Conservation (phyloP, 2,888 invertebrate genomes). For the Tenthredo scrophulariae region DNA sequence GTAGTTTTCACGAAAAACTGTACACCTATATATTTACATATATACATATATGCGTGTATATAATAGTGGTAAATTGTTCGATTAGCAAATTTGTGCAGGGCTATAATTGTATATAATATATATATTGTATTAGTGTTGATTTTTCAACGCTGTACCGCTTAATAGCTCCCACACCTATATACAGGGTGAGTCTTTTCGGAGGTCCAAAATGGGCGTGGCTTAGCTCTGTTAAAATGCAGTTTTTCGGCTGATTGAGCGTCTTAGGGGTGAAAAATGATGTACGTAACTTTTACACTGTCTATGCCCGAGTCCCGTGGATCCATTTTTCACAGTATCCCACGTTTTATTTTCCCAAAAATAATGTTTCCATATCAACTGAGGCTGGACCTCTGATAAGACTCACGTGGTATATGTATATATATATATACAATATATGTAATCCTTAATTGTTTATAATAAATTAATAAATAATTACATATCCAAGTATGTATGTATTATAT, state of each 20-base stretch:
- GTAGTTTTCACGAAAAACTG: not conserved
- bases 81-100: constrained; percentile 41
- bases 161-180: constrained; percentile 52
- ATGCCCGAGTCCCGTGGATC: too few relatives aligned
- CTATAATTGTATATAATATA: constrained; percentile 53
- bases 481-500: constrained; percentile 51
- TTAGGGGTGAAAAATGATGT: too few relatives aligned
- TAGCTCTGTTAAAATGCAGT: too few relatives aligned
- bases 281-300: too few relatives aligned
- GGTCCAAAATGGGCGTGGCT: too few relatives aligned
- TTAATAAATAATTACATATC: constrained; percentile 53
- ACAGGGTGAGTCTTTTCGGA: too few relatives aligned
- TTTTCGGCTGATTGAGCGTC: too few relatives aligned
- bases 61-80: not conserved
- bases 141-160: not conserved
- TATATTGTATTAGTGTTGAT: constrained; percentile 60
- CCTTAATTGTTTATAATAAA: constrained; percentile 56
- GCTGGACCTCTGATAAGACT: too few relatives aligned
- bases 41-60: not conserved
- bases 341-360: too few relatives aligned
- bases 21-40: not conserved
- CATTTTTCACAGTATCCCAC: too few relatives aligned
- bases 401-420: constrained; percentile 57
- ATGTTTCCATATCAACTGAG: too few relatives aligned
- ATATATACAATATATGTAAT: not conserved